These are phyloP conservation scores for Macaria notata DNA, from an alignment of 2,888 invertebrate species.

Conservation along the genomic window DNA sequence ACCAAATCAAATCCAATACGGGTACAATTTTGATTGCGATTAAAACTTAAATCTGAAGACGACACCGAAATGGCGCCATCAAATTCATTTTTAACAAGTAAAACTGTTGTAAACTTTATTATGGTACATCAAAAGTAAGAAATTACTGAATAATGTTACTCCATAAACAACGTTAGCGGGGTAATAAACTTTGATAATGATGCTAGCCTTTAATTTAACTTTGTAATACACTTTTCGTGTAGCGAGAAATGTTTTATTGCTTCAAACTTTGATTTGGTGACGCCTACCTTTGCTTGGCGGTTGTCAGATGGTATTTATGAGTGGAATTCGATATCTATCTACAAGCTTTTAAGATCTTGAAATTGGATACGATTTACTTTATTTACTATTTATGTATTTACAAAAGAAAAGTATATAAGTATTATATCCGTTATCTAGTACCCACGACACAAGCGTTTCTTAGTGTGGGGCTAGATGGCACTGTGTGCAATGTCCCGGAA, in stretches of 20 bases:
- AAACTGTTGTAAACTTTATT: constrained; percentile 38
- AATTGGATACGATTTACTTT: too few relatives aligned
- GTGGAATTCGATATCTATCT: too few relatives aligned
- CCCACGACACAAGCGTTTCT: too few relatives aligned
- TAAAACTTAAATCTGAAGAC: constrained; percentile 16
- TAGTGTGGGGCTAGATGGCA: too few relatives aligned
- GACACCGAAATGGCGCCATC: constrained; percentile 16
- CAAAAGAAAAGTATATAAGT: too few relatives aligned
- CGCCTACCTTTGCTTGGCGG: not conserved
- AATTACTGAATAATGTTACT: constrained; percentile 41
- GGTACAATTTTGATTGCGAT: constrained; percentile 9
- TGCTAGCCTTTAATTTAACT: constrained; percentile 54
- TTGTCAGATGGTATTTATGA: too few relatives aligned
- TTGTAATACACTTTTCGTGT: constrained; percentile 55
- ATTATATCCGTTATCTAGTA: too few relatives aligned
- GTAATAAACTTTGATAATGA: constrained; percentile 49
- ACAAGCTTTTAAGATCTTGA: too few relatives aligned
- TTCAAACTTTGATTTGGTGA: constrained; percentile 41
- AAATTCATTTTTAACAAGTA: constrained; percentile 37
- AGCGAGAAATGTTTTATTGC: constrained; percentile 43
- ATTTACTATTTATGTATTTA: too few relatives aligned
- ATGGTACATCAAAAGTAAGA: constrained; percentile 42
- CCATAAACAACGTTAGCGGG: constrained; percentile 41
- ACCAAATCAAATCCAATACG: too few relatives aligned
- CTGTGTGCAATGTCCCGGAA: too few relatives aligned